Evolutionary conservation across 1,140 invertebrate genomes (phyloP).

Genomic region (Brachionus rubens): DNA sequence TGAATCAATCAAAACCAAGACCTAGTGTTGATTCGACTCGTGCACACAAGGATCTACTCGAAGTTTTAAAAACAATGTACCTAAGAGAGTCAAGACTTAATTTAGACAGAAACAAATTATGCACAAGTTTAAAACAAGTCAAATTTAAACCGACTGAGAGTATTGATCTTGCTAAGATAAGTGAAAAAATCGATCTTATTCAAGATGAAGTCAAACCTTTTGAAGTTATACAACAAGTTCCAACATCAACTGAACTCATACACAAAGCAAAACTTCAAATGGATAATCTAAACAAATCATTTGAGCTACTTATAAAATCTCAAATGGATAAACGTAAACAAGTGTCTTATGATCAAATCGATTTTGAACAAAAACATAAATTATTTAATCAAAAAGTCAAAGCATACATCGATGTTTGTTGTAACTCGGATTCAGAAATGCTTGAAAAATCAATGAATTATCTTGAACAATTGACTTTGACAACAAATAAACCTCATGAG

Average conservation of each 20-base stretch:
- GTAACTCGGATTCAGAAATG: neutral
- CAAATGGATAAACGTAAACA: neutral
- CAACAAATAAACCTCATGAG: neutral
- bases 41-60: neutral
- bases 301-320: conserved; percentile 19
- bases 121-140: neutral
- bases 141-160: neutral
- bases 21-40: neutral
- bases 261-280: conserved; percentile 46
- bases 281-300: conserved; percentile 42
- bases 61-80: neutral
- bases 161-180: neutral
- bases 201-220: neutral
- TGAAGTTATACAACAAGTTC: neutral
- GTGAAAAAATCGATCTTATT: neutral
- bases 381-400: conserved; percentile 25
- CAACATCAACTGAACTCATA: neutral
- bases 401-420: conserved; percentile 27
- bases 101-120: neutral
- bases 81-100: neutral
- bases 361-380: conserved; percentile 27
- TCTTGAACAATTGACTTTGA: neutral
- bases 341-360: conserved; percentile 1
- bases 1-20: neutral
- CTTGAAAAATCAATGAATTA: neutral